phyloP scores from a whole-genome alignment of 1,140 invertebrate species.

The Drosophila sturtevanti region DNA sequence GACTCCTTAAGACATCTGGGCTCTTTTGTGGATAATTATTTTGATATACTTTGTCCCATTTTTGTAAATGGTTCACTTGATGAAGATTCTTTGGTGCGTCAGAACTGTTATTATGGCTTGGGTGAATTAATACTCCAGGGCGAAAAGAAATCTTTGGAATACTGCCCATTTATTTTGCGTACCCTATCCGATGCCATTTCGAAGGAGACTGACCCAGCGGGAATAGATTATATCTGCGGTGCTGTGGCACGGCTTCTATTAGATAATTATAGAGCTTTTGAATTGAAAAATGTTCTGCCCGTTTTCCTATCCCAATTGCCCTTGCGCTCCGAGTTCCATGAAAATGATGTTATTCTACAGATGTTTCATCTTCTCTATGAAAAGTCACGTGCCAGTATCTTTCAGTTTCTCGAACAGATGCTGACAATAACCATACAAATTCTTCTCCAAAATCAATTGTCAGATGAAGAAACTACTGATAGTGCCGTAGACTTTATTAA shows the following conservation, averaged over 20 bases:
- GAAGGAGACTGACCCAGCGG: constrained; percentile 86
- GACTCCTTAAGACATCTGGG: constrained; percentile 88
- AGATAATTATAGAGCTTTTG: constrained; percentile 85
- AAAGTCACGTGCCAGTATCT: constrained; percentile 84
- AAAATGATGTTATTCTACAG: constrained; percentile 88
- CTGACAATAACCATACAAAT: constrained; percentile 84
- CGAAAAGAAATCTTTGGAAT: constrained; percentile 65
- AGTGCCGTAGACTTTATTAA: constrained; percentile 84
- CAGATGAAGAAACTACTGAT: constrained; percentile 35
- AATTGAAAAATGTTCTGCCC: constrained; percentile 88
- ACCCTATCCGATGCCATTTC: constrained; percentile 86
- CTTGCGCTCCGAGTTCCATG: constrained; percentile 89
- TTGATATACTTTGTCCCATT: constrained; percentile 85
- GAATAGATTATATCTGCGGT: constrained; percentile 90
- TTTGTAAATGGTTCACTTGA: constrained; percentile 86
- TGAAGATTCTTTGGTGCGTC: constrained; percentile 87
- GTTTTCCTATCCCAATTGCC: constrained; percentile 89
- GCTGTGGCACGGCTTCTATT: constrained; percentile 90
- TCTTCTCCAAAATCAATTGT: constrained; percentile 83
- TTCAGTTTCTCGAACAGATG: constrained; percentile 84
- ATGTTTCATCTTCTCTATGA: constrained; percentile 86
- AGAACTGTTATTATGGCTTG: constrained; percentile 90
- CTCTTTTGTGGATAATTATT: constrained; percentile 84
- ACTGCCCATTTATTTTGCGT: constrained; percentile 85
- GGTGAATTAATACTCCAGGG: constrained; percentile 88